Conservation (phyloP, 2,888 invertebrate species). For the Cosmopolites sordidus region DNA sequence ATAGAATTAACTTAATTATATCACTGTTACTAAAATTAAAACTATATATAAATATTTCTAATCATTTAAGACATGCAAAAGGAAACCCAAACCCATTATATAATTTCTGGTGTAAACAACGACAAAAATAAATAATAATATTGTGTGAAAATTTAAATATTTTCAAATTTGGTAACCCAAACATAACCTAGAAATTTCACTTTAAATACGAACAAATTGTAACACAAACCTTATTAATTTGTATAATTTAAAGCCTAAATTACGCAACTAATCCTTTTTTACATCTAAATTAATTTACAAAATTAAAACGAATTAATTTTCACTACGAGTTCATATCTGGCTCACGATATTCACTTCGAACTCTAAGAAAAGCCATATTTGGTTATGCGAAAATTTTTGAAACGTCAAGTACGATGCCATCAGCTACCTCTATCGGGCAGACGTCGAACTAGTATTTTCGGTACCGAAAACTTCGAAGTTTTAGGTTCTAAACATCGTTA, state of each 20-base stretch:
- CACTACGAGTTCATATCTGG: slow-evolving; percentile 41
- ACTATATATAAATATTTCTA: too few relatives aligned
- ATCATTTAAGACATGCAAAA: too few relatives aligned
- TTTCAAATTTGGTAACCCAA: slow-evolving; percentile 20
- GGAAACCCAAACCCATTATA: too few relatives aligned
- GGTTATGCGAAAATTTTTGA: slow-evolving; percentile 49
- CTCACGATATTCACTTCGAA: slow-evolving; percentile 38
- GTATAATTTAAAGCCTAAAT: slow-evolving; percentile 20
- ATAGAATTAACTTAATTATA: too few relatives aligned
- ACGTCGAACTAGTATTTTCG: too few relatives aligned
- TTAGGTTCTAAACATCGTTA: too few relatives aligned
- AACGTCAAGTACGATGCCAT: slow-evolving; percentile 40
- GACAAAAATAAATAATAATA: too few relatives aligned
- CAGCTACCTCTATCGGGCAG: too few relatives aligned
- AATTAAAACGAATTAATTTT: slow-evolving; percentile 12
- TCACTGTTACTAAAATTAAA: too few relatives aligned
- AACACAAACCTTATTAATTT: slow-evolving; percentile 31
- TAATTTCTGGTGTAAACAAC: too few relatives aligned
- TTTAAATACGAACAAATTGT: slow-evolving; percentile 24
- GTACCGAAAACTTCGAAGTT: too few relatives aligned
- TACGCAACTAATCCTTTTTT: slow-evolving; percentile 27
- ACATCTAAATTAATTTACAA: slow-evolving; percentile 31
- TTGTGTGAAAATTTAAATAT: not conserved
- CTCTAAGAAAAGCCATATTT: slow-evolving; percentile 48
- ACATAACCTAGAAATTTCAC: slow-evolving; percentile 39